Evolutionary conservation across 2,797 vertebrate species (phyloP), one percentile per base, ranked within the genome.

Genomic region (Smutsia gigantea): DNA sequence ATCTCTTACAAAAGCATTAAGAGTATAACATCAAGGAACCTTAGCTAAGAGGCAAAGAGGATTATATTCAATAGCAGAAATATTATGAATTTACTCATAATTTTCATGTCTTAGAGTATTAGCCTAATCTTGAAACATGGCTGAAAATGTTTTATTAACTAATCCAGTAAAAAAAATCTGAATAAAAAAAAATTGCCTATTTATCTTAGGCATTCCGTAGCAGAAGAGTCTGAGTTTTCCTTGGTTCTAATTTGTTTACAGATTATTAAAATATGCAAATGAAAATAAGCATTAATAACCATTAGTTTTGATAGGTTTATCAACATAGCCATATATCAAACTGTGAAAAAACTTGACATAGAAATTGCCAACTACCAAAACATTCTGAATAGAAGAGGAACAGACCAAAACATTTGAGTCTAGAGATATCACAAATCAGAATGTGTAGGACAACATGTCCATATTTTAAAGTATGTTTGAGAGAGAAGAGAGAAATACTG

Each of bases 311-410:
- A 74, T 4, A 90, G 17, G 1, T 68, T 2, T 53, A 57, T 93
- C 64, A 96, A 75, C 93, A 77, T 81, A 81, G 17, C 19, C 18
- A 64, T 77, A 88, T 39, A 63, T 53, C 29, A 90, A 95, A 66
- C 64, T 93, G 49, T 42, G 37, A 77, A 64, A 61, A 31, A 29
- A 53, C 49, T 59, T 68, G 57, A n/a, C 10, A 8, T 31, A 87
- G n/a, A 42, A 74, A 5, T 82, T 42, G 2, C 18, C 79, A 63
- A 25, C 9, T 53, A n/a, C 15, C 49, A 83, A 74, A 69, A 29
- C 9, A 18, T 59, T 81, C 25, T 57, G 4, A 81, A 34, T 55
- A 23, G 39, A 61, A 75, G 37, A 91, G 55, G 46, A 78, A 57
- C 4, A 23, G 51, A 37, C 3, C 14, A 61, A 87, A 84, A 53